Conservation (phyloP, 2,888 invertebrate species). For the Formica aserva region DNA sequence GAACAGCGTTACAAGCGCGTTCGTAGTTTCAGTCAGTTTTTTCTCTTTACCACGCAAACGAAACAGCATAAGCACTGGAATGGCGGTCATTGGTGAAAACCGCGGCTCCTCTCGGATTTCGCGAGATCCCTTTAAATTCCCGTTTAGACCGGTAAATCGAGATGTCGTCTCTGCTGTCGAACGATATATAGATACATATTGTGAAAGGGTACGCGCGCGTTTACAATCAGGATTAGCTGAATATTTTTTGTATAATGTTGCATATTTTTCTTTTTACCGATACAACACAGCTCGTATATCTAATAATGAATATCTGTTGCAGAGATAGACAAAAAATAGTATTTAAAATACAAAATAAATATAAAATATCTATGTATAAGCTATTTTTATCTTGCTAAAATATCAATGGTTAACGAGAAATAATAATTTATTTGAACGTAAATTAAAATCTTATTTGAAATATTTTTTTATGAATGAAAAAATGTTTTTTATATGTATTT, state of each 20-base stretch:
- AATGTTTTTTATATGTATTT: background rate
- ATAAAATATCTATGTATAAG: background rate
- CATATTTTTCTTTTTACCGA: background rate
- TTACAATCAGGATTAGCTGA: constrained; percentile 27
- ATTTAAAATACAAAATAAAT: background rate
- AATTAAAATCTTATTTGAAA: background rate
- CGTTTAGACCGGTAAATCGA: constrained; percentile 35
- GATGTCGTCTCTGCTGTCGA: constrained; percentile 27
- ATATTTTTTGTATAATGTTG: constrained; percentile 29
- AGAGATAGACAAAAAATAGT: background rate
- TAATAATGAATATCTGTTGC: background rate
- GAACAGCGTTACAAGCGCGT: constrained; percentile 71
- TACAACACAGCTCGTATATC: background rate
- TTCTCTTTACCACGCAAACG: constrained; percentile 69
- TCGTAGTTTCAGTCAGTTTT: constrained; percentile 66
- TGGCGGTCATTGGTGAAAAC: constrained; percentile 31
- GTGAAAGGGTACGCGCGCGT: background rate
- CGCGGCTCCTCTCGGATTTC: constrained; percentile 41
- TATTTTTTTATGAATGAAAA: background rate
- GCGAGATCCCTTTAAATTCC: constrained; percentile 38
- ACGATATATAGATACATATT: constrained; percentile 5
- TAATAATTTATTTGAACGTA: background rate
- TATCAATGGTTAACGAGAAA: background rate
- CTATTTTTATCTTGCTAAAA: background rate
- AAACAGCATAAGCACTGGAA: constrained; percentile 35